Evolutionary conservation across 2,888 invertebrate species (phyloP).

Genomic region (Thalpophila matura): DNA sequence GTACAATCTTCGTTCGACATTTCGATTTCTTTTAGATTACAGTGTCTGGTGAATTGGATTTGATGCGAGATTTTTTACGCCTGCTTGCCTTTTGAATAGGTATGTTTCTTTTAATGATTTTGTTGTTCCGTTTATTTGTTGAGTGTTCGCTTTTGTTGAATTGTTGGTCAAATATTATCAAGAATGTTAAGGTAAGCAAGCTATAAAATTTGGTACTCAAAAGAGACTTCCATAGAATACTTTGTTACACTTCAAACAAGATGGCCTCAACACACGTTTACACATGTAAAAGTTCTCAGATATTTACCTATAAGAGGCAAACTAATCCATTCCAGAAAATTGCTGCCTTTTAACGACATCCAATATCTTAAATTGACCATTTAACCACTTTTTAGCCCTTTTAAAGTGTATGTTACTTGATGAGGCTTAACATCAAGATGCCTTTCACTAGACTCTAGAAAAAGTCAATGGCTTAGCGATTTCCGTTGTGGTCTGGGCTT

Average conservation of each 20-base stretch:
- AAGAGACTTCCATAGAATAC: slow-evolving; percentile 10
- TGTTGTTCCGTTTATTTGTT: slow-evolving; percentile 60
- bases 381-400: slow-evolving; percentile 58
- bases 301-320: slow-evolving; percentile 52
- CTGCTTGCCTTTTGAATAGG: slow-evolving; percentile 74
- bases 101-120: slow-evolving; percentile 57
- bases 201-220: neutral
- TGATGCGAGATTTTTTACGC: slow-evolving; percentile 80
- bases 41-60: slow-evolving; percentile 82
- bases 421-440: slow-evolving; percentile 64
- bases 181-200: neutral
- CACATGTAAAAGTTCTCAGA: slow-evolving; percentile 48
- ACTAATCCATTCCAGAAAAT: slow-evolving; percentile 60
- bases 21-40: slow-evolving; percentile 87
- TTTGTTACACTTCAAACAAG: slow-evolving; percentile 21
- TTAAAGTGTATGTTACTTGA: slow-evolving; percentile 52
- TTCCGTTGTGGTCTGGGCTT: slow-evolving; percentile 78
- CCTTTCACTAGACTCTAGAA: slow-evolving; percentile 71
- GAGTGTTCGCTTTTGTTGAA: slow-evolving; percentile 23
- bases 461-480: slow-evolving; percentile 77
- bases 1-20: slow-evolving; percentile 79
- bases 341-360: slow-evolving; percentile 56
- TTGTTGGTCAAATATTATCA: slow-evolving; percentile 26
- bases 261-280: slow-evolving; percentile 22
- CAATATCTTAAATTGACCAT: slow-evolving; percentile 58